Base-by-base conservation (phyloP, 2,888 invertebrate species). In the Nasonovia ribisnigri region DNA sequence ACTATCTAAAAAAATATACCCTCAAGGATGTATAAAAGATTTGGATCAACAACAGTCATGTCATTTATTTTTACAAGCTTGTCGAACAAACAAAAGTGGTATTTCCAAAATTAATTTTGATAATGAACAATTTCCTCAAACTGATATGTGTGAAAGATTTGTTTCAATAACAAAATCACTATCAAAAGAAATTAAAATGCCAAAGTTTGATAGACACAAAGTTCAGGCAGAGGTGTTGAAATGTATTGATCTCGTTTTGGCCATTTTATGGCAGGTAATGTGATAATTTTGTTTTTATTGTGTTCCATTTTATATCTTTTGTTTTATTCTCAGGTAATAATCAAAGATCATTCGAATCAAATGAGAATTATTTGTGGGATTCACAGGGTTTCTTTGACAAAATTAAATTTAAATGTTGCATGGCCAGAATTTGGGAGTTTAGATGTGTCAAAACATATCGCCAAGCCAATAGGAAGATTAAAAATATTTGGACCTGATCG, bases 401-500 rank as follows among this genome's bases (percentile, higher is more conserved):
- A 93, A 93, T 93, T 93, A n/a, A 93, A 93, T 90, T 86, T 90
- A 90, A 93, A 36, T 60, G 86, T 93, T n/a, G 67, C 51, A n/a
- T 90, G 90, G 86, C 93, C 93, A 42, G 93, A 93, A 86, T 43
- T 86, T 43, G 51, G 93, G 13, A 29, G 57, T 46, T 90, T 93
- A 67, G 90, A 93, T 29, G 48, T 60, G 13, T 86, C 60, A 42
- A 93, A 93, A 93, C 87, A 90, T 67, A 90, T 90, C 87, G 10
- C 90, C 1, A 93, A 67, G 24, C 88, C 92, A 36, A 43, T 92
- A 26, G 84, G 89, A 48, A 92, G 88, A 57, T 88, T 94, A 77
- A 94, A 92, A 89, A 94, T 94, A 92, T 94, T 94, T 86, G 94
- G 94, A 60, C 94, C 94, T 4, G 94, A 94, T 92, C 89, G 94